These are phyloP conservation scores for Xylocampa areola DNA, from an alignment of 2,888 invertebrate species.

Conservation along the genomic window DNA sequence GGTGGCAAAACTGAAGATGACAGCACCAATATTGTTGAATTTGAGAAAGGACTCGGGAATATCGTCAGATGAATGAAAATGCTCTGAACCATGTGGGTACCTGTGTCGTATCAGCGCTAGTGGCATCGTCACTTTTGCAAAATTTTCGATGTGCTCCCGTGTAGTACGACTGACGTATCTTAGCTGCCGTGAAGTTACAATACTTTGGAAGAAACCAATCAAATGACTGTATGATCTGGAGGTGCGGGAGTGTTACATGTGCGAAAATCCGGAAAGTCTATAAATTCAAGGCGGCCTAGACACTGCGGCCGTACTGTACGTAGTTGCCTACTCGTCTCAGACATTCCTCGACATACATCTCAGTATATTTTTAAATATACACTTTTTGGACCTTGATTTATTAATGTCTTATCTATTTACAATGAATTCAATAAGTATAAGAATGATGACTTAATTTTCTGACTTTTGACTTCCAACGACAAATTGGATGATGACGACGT, in stretches of 20 bases:
- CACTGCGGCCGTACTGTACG: not conserved
- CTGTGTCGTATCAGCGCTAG: no score
- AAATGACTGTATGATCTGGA: no score
- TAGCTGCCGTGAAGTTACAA: no score
- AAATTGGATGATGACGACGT: not conserved
- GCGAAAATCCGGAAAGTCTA: not conserved
- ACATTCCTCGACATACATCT: constrained; percentile 13
- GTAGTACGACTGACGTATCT: no score
- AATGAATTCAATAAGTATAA: constrained; percentile 6
- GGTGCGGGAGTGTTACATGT: no score
- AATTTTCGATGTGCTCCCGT: no score
- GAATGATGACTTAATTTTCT: not conserved
- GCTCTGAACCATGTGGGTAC: no score
- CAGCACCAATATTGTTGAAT: not conserved
- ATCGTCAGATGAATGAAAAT: no score
- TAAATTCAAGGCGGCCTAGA: not conserved
- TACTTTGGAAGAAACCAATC: no score
- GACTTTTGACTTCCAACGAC: no score
- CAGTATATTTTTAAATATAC: constrained; percentile 3
- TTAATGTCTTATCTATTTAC: constrained; percentile 4
- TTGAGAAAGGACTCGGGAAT: not conserved
- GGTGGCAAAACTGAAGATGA: constrained; percentile 20
- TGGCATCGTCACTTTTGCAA: no score
- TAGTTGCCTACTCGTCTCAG: constrained; percentile 10
- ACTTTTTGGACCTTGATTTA: constrained; percentile 6